A percentile compares a stretch with the other conserved stretches of the same genome.
phyloP scores from a whole-genome alignment of 2,888 invertebrate genomes.

The Plagodis pulveraria region DNA sequence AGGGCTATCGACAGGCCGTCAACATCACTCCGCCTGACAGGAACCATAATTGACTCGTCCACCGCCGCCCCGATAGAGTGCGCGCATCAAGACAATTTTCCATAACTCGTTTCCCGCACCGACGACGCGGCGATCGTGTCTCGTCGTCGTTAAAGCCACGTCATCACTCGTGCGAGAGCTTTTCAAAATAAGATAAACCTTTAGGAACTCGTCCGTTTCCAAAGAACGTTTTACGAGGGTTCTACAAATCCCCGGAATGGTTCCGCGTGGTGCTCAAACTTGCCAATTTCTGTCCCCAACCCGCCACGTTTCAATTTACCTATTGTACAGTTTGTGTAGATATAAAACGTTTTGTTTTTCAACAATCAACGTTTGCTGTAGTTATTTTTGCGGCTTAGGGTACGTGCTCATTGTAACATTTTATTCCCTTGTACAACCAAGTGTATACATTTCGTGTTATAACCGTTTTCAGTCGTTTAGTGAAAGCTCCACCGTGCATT shows the following conservation, averaged over 20 bases:
- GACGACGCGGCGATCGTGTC: slow-evolving; percentile 40
- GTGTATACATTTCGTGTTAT: slow-evolving; percentile 23
- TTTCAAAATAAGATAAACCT: slow-evolving; percentile 67
- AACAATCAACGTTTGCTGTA: slow-evolving; percentile 28
- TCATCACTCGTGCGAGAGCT: slow-evolving; percentile 53
- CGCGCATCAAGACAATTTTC: slow-evolving; percentile 47
- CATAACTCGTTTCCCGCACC: slow-evolving; percentile 28
- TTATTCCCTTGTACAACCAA: slow-evolving; percentile 30
- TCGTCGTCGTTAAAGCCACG: slow-evolving; percentile 54
- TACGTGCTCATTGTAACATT: slow-evolving; percentile 16
- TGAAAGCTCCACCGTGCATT: slow-evolving; percentile 26
- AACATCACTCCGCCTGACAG: slow-evolving; percentile 34
- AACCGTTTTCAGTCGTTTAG: slow-evolving; percentile 10
- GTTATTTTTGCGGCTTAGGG: neutral
- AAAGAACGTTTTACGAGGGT: slow-evolving; percentile 71
- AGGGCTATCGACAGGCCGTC: slow-evolving; percentile 38
- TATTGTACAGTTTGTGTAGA: slow-evolving; percentile 56
- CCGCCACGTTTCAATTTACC: slow-evolving; percentile 73
- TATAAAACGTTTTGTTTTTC: slow-evolving; percentile 68
- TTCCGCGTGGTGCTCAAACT: slow-evolving; percentile 58
- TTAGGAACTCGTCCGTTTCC: slow-evolving; percentile 51
- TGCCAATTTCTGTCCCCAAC: slow-evolving; percentile 59
- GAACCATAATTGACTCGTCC: slow-evolving; percentile 45
- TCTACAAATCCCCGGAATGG: slow-evolving; percentile 66
- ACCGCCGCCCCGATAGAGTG: slow-evolving; percentile 42